Evolutionary conservation across 1,140 invertebrate genomes (phyloP), one percentile per base, ranked within the genome.

Genomic region (Babylonia areolata): DNA sequence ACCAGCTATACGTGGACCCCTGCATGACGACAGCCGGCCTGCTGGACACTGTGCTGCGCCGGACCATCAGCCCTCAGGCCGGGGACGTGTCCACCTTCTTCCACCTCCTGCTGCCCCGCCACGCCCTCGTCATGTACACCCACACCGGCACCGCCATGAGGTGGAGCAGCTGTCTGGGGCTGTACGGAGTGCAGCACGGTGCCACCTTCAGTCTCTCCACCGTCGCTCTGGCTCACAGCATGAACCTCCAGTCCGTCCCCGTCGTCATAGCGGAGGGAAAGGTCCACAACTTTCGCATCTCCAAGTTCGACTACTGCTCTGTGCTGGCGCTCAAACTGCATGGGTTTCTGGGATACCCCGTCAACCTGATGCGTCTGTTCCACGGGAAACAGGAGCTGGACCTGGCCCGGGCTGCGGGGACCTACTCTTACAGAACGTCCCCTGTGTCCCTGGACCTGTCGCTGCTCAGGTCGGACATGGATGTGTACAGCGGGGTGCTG

Each of bases 281-380:
- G 15, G 83, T 86, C 35, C 89, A 90, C 83, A 85, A 85, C 1
- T 80, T 93, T 3, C 64, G 35, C 23, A 89, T 90, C 1, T 92
- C 92, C 11, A 88, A 90, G 81, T 92, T 91, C 89, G 92, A 93
- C 85, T 78, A 91, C 31, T 93, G 92, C 91, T 91, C 91, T 77
- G 86, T 91, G 31, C 89, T 93, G 3, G 91, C 90, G 17, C 90
- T 93, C 40, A 92, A 93, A 85, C 83, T 92, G 39, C 91, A 93
- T 87, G 91, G 92, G 3, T 71, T 92, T 35, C 90, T 89, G 15
- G 90, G 91, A n/a, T 87, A 93, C 42, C 91, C 92, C 1, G 90
- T 93, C 39, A 92, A 93, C 81, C 87, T 93, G 17, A 91, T 93
- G n/a, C 51, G 88, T 69, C 79, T 93, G 31, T 90, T 87, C 42